These are phyloP conservation scores for Osedax fenrisi DNA, from an alignment of 2,888 invertebrate species.

Conservation along the genomic window DNA sequence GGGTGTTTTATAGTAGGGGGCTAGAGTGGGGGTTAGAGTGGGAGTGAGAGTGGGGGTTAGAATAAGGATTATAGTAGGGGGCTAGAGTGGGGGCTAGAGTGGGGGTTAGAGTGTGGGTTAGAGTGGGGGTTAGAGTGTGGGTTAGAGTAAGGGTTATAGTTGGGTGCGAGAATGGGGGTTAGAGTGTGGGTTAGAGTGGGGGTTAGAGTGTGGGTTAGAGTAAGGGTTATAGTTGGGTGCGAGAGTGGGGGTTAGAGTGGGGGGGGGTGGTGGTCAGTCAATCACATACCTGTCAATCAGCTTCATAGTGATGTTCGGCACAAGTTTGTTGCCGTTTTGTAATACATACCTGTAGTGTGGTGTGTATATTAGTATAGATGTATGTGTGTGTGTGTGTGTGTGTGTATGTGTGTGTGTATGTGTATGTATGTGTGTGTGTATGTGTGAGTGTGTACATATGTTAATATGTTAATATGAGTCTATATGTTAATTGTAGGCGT, in stretches of 20 bases:
- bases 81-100: neutral
- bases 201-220: neutral
- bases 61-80: neutral
- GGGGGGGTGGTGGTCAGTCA: too few species aligned
- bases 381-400: too few species aligned
- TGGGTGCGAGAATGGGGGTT: too few species aligned
- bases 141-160: neutral
- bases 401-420: too few species aligned
- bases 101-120: neutral
- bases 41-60: neutral
- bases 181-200: too few species aligned
- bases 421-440: too few species aligned
- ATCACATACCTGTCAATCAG: slow-evolving; percentile 87
- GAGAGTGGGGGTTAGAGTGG: neutral
- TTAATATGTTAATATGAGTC: too few species aligned
- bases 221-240: neutral
- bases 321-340: slow-evolving; percentile 68
- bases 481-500: too few species aligned
- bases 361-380: too few species aligned
- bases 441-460: too few species aligned
- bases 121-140: neutral
- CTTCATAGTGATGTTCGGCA: slow-evolving; percentile 69
- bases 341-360: slow-evolving; percentile 67
- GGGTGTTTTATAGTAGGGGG: neutral
- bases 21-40: neutral